Evolutionary conservation across 2,888 invertebrate genomes (phyloP), one percentile per base, ranked within the genome.

Genomic region (Apamea sordens): DNA sequence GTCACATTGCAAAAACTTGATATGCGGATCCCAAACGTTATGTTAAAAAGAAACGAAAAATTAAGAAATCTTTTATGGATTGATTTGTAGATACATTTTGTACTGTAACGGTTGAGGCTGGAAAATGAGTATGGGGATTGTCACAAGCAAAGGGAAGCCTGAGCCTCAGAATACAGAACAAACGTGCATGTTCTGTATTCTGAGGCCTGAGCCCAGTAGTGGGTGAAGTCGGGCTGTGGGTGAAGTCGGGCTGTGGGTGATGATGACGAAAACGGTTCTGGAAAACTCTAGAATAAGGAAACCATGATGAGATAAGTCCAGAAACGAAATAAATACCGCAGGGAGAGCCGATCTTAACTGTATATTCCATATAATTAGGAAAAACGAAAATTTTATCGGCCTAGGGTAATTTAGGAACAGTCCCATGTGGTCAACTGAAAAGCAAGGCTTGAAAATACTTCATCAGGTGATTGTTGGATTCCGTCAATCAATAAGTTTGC

Each of bases 1-100:
- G 74, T 83, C 76, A 79, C 59, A 56, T 77, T 59, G 44, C 53
- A 24, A 73, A 79, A 83, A 79, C 76, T 69, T 36, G 64, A 8
- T 71, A 44, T 7, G 24, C 63, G 32, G 63, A 61, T 36, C 13
- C 15, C 8, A 59, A 61, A 68, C 21, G 11, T 61, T 28, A 11
- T 32, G 1, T 15, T 24, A 7, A 18, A 53, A 67, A 53, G 32
- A 47, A 41, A 41, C 41, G 41, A 41, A 41, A 7, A 41, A 7
- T 41, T 41, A 59, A 24, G 0, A 44, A 77, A 10, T 2, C 11
- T 15, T 47, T 41, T 50, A 15, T 18, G 2, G 8, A 5, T n/a
- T 47, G 7, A 21, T 63, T 71, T 47, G 7, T 50, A 32, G 2
- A 18, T 36, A 65, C 7, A 36, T 65, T 36, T 65, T 36, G 24